phyloP scores from a whole-genome alignment of 2,113 vertebrate species.

The Pelmatolapia mariae region DNA sequence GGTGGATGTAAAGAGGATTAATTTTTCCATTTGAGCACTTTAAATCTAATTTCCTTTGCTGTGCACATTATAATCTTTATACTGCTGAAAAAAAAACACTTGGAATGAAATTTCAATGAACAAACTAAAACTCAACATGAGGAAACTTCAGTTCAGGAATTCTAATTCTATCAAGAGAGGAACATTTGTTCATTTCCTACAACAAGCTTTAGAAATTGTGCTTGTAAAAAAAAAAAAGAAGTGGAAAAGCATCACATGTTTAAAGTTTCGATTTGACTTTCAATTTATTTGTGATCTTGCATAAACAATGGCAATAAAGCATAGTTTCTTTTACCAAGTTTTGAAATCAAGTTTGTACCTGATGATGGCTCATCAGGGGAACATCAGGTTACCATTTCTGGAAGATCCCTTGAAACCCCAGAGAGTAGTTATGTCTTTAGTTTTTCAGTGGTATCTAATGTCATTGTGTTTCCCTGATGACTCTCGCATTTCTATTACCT shows the following conservation, averaged over 20 bases:
- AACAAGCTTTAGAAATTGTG: too few species aligned
- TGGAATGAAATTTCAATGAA: too few species aligned
- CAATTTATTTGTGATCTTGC: not conserved
- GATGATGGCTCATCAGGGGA: not conserved
- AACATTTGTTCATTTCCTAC: too few species aligned
- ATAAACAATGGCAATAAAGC: not conserved
- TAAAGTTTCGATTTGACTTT: accelerated
- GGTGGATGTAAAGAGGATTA: not conserved
- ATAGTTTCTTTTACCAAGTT: not conserved
- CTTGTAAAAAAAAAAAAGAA: too few species aligned
- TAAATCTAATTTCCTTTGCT: too few species aligned
- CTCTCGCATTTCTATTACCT: accelerated
- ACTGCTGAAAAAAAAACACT: too few species aligned
- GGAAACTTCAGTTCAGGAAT: too few species aligned
- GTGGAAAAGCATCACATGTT: accelerated
- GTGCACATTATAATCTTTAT: too few species aligned
- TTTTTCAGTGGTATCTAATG: not conserved
- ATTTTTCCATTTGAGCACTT: too few species aligned
- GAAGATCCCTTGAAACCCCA: accelerated
- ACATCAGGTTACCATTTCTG: not conserved
- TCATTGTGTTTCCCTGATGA: not conserved
- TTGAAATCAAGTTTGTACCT: not conserved
- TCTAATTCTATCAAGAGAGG: too few species aligned
- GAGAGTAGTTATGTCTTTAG: not conserved
- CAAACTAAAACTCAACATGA: too few species aligned